Evolutionary conservation across 2,888 invertebrate species (phyloP), one percentile per base, ranked within the genome.

Genomic region (Aradus depressus): DNA sequence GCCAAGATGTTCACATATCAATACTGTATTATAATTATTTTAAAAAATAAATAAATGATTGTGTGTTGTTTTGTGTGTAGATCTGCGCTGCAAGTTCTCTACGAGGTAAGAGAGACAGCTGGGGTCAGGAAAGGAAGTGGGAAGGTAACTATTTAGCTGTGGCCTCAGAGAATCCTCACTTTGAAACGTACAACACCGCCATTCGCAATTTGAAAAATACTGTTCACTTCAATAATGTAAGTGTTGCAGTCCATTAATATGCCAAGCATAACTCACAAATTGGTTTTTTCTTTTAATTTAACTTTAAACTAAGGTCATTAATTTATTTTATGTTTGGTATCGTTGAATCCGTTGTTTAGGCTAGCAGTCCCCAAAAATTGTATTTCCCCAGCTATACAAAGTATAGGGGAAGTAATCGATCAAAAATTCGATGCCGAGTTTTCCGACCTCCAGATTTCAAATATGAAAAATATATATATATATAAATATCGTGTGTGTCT

Each of bases 121-220:
- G 85, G 80, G 90, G 90, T 2, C 79, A 82, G 59, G 73, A 76
- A 38, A 72, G 86, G 45, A 79, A 79, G 61, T 91, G 91, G 91
- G 74, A 80, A 58, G 89, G 89, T 31, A 87, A 91, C 67, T 91
- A 91, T 64, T 71, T 91, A 57, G 72, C 78, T 3, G 72, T 75
- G 57, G 71, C 74, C 1, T 73, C 72, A 48, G 84, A 87, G 62
- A 86, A 87, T 64, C 71, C 75, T 26, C 76, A 77, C 57, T 76
- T 77, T 51, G 72, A 76, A 19, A 68, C 75, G 4, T 87, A 78
- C 67, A 79, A 75, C 58, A 72, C 78, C 4, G 79, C 80, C 48
- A 73, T 84, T 23, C 79, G 77, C 54, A 77, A 78, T 61, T 67
- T 88, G 57, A 79, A 77, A 61, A 79, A 79, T 62, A 70, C 71